Evolutionary conservation across 2,113 vertebrate species (phyloP).

Genomic region (Desmodus rotundus): DNA sequence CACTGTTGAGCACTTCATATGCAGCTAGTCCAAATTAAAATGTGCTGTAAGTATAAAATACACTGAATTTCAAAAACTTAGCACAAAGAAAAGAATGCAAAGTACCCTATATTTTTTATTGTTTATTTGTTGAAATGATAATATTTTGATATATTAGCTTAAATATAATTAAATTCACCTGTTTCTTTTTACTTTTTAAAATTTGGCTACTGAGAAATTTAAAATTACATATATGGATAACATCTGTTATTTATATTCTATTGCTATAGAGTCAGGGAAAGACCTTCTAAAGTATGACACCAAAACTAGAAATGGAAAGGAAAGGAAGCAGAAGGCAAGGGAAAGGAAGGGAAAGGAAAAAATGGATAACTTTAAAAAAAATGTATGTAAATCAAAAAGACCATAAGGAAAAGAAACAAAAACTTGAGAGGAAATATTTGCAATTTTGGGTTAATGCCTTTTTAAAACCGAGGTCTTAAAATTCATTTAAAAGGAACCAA

Average conservation of each 20-base stretch:
- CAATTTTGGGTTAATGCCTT: not conserved
- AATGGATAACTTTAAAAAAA: not conserved
- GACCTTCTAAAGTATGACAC: not conserved
- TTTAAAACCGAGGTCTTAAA: constrained; percentile 22
- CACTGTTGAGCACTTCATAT: not conserved
- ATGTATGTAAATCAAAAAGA: not conserved
- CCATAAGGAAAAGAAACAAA: not conserved
- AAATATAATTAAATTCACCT: not conserved
- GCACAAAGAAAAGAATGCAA: not conserved
- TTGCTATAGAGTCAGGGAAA: not conserved
- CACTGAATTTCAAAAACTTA: not conserved
- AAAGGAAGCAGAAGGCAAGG: not conserved
- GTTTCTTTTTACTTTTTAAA: not conserved
- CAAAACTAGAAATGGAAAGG: not conserved
- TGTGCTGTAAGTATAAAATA: not conserved
- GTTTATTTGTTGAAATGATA: not conserved
- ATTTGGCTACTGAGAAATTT: not conserved
- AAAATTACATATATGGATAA: not conserved
- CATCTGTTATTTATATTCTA: not conserved
- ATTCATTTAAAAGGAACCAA: not conserved
- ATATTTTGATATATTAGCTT: not conserved
- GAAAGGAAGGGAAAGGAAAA: not conserved
- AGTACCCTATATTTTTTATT: not conserved
- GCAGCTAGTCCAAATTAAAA: not conserved
- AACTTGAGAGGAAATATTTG: not conserved